Percentiles rank a stretch among this genome's conserved stretches.
Evolutionary conservation across 2,797 vertebrate species (phyloP).

Genomic region (Acipenser ruthenus): DNA sequence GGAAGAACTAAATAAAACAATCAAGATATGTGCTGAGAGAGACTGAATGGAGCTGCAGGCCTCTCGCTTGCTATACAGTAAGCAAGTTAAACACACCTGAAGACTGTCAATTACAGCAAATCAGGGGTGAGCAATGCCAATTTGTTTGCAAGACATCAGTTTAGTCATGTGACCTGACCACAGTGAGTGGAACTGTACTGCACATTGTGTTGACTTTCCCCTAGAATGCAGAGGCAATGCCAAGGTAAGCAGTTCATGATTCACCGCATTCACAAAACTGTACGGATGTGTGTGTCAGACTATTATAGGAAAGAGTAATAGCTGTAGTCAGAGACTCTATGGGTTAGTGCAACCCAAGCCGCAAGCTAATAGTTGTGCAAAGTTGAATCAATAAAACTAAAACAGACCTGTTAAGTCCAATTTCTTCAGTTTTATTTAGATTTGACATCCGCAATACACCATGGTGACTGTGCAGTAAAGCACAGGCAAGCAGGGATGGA

Average conservation of each 20-base stretch:
- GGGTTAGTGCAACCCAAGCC: neutral
- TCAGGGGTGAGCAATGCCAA: slow-evolving; percentile 2
- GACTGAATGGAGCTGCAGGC: no score
- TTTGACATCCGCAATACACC: no score
- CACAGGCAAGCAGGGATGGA: no score
- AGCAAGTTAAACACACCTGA: no score
- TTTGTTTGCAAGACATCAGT: neutral
- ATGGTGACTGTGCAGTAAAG: no score
- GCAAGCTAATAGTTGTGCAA: no score
- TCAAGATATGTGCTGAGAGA: no score
- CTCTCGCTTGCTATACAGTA: neutral
- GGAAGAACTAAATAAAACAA: neutral
- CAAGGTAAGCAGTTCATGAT: neutral
- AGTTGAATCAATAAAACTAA: no score
- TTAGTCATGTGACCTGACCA: neutral
- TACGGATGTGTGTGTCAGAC: neutral
- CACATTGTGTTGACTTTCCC: neutral
- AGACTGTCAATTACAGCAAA: neutral
- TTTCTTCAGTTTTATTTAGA: no score
- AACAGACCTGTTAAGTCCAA: no score
- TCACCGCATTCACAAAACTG: neutral
- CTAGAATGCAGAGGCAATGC: neutral
- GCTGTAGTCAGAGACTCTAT: neutral
- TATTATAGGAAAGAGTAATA: neutral
- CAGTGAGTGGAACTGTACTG: neutral